phyloP scores from a whole-genome alignment of 2,113 vertebrate species.

The Halichoerus grypus region DNA sequence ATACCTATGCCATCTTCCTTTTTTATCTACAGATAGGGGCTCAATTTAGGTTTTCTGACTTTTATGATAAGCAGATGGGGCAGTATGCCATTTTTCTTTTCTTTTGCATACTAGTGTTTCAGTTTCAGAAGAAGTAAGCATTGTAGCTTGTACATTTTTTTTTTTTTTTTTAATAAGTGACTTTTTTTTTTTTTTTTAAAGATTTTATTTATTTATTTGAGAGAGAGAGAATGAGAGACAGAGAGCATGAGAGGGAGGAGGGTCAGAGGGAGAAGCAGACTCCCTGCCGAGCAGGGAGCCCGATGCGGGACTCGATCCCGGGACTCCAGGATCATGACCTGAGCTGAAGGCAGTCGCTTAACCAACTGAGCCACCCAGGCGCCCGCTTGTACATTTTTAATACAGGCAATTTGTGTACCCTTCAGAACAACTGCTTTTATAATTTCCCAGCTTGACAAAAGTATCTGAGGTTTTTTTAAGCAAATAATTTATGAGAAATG shows the following conservation, averaged over 20 bases:
- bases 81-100: conserved; percentile 64
- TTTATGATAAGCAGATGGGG: conserved; percentile 8
- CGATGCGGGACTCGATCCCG: no score
- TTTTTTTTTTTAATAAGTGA: no score
- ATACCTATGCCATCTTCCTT: conserved; percentile 31
- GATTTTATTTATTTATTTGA: no score
- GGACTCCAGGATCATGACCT: no score
- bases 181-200: no score
- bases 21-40: conserved; percentile 60
- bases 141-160: conserved; percentile 72
- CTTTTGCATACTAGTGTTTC: conserved; percentile 59
- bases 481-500: conserved; percentile 60
- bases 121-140: conserved; percentile 58
- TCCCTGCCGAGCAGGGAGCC: no score
- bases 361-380: no score
- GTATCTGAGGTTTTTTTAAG: neutral
- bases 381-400: no score
- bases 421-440: conserved; percentile 58
- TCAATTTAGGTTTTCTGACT: conserved; percentile 44
- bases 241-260: no score
- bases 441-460: conserved; percentile 53
- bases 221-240: no score
- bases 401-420: conserved; percentile 53
- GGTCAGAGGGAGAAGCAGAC: no score
- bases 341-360: no score